Base-by-base conservation (phyloP, 2,797 vertebrate genomes). In the Spheniscus humboldti region DNA sequence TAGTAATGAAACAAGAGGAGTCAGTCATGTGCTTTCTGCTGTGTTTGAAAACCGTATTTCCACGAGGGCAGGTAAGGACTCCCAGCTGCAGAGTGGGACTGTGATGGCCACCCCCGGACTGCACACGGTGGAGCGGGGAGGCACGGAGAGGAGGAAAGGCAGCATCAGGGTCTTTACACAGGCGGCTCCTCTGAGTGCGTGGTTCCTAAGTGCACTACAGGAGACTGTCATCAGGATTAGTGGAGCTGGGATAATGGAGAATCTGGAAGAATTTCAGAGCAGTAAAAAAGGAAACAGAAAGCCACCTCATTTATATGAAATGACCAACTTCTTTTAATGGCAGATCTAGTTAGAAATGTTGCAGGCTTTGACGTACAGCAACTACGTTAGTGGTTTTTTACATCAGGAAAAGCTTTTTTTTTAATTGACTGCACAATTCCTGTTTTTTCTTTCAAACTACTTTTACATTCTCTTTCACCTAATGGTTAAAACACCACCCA, bases 81-180 rank as follows among this genome's bases (percentile, higher is more conserved):
- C 24, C 78, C 64, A 50, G 23, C 27, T 39, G 43, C 1, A 2
- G 59, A 39, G 33, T 1, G 2, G 22, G 28, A 56, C 14, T 7
- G 17, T 0, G 6, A 19, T 0, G 8, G 47, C 43, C 72, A 90
- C 14, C 35, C 56, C 60, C 1, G 2, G 37, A 31, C 41, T 10
- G 22, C 1, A 4, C 17, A 28, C 1, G 3, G 3, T 5, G n/a
- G 68, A 77, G 39, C 0, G 0, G 37, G 45, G 48, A 60, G 31
- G 33, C 43, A 17, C 1, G 11, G 14, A 47, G 22, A 76, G 7
- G 16, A 71, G 55, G 60, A 69, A 63, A 68, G n/a, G 64, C 41
- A 59, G 33, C 6, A 3, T 16, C 59, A 53, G 31, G 3, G 22
- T 43, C 59, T 67, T 53, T 12, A 47, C 24, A n/a, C 33, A 13